These are phyloP conservation scores for Plagodis dolabraria DNA, from an alignment of 2,888 invertebrate species.

Conservation along the genomic window DNA sequence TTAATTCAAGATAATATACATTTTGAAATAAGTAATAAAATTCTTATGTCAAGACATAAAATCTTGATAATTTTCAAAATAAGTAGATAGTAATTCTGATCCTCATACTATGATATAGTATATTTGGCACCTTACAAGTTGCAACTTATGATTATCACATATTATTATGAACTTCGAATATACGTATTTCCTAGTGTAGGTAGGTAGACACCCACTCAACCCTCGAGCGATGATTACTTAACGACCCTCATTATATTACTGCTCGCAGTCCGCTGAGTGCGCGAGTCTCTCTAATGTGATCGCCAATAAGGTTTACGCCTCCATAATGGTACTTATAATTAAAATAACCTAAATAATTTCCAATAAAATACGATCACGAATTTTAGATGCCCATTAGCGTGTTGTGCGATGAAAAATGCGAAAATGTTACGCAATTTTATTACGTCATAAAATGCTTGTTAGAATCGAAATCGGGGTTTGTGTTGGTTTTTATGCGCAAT, in stretches of 20 bases:
- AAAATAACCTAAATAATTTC: constrained; percentile 43
- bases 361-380: constrained; percentile 47
- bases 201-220: background rate
- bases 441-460: constrained; percentile 50
- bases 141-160: too few species aligned
- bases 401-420: constrained; percentile 40
- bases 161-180: too few species aligned
- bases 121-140: too few species aligned
- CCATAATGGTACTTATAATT: constrained; percentile 38
- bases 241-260: background rate
- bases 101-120: too few species aligned
- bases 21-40: too few species aligned
- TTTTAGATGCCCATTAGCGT: constrained; percentile 46
- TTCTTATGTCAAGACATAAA: too few species aligned
- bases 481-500: constrained; percentile 42
- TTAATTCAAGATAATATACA: too few species aligned
- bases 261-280: background rate
- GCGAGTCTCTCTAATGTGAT: constrained; percentile 10
- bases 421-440: constrained; percentile 48
- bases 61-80: too few species aligned
- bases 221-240: background rate
- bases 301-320: constrained; percentile 1
- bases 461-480: constrained; percentile 41
- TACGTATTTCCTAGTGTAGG: too few species aligned
- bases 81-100: too few species aligned